phyloP scores from a whole-genome alignment of 2,797 vertebrate genomes.

The Apogon talboti region DNA sequence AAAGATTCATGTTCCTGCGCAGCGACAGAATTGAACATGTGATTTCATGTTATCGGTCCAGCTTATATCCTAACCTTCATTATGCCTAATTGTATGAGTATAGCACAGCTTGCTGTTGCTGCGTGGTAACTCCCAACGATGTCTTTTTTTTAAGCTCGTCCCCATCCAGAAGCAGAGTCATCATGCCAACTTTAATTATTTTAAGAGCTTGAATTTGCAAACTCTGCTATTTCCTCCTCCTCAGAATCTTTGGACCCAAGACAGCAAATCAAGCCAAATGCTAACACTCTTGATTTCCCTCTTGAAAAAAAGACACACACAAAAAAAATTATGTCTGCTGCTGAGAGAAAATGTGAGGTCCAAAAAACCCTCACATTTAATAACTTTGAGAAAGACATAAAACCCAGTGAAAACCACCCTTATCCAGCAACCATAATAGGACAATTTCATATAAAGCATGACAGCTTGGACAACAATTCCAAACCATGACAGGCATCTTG shows the following conservation, averaged over 20 bases:
- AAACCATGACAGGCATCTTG: slow-evolving; percentile 64
- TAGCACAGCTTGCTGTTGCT: slow-evolving; percentile 49
- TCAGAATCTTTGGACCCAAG: slow-evolving; percentile 63
- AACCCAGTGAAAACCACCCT: background rate
- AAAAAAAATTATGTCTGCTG: slow-evolving; percentile 49
- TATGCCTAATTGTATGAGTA: slow-evolving; percentile 35
- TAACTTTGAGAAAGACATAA: slow-evolving; percentile 46
- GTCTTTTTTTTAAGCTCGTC: slow-evolving; percentile 59
- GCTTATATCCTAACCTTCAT: slow-evolving; percentile 43
- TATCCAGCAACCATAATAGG: slow-evolving; percentile 43
- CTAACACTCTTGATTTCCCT: slow-evolving; percentile 76
- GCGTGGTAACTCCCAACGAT: slow-evolving; percentile 56
- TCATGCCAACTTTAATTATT: slow-evolving; percentile 84
- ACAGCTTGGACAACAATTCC: slow-evolving; percentile 62
- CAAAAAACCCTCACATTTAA: slow-evolving; percentile 55
- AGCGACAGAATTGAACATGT: slow-evolving; percentile 42
- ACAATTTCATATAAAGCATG: slow-evolving; percentile 44
- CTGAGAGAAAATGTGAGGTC: slow-evolving; percentile 45
- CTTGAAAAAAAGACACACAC: slow-evolving; percentile 60
- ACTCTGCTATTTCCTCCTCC: slow-evolving; percentile 74
- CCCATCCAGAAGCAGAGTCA: slow-evolving; percentile 66
- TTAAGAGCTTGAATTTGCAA: slow-evolving; percentile 83
- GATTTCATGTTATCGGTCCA: slow-evolving; percentile 46
- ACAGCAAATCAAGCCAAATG: slow-evolving; percentile 80
- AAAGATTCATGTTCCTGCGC: slow-evolving; percentile 50